phyloP scores from a whole-genome alignment of 2,797 vertebrate species.

The Prionace glauca region DNA sequence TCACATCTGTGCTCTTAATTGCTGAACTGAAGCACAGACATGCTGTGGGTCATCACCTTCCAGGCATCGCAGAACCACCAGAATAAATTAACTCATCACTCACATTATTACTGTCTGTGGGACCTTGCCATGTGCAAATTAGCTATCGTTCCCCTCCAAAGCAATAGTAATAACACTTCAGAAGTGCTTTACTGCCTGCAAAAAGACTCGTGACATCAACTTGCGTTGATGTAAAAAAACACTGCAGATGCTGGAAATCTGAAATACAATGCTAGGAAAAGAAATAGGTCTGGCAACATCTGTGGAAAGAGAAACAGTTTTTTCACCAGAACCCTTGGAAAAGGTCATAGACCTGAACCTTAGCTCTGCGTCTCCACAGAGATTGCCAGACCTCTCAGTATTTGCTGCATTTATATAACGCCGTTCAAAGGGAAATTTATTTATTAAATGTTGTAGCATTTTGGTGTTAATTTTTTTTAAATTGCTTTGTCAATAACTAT shows the following conservation, averaged over 20 bases:
- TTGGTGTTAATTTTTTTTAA: neutral
- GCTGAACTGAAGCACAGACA: neutral
- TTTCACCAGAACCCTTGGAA: neutral
- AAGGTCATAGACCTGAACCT: neutral
- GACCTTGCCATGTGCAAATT: neutral
- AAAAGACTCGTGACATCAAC: neutral
- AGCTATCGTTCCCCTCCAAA: neutral
- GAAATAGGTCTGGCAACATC: neutral
- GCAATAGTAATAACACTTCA: neutral
- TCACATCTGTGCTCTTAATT: neutral
- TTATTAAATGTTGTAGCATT: neutral
- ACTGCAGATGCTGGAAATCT: too few relatives aligned
- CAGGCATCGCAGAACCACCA: neutral
- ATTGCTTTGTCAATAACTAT: neutral
- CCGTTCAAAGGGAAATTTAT: neutral
- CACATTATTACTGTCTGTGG: neutral
- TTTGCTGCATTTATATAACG: too few relatives aligned
- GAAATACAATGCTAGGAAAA: too few relatives aligned
- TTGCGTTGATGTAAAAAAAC: neutral
- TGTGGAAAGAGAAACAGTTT: neutral
- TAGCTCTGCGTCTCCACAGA: neutral
- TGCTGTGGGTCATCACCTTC: too few relatives aligned
- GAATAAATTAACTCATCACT: neutral
- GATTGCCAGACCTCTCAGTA: neutral
- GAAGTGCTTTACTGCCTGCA: neutral